Conservation (phyloP, 2,797 vertebrate species). For the Parauchenoglanis punctatus region DNA sequence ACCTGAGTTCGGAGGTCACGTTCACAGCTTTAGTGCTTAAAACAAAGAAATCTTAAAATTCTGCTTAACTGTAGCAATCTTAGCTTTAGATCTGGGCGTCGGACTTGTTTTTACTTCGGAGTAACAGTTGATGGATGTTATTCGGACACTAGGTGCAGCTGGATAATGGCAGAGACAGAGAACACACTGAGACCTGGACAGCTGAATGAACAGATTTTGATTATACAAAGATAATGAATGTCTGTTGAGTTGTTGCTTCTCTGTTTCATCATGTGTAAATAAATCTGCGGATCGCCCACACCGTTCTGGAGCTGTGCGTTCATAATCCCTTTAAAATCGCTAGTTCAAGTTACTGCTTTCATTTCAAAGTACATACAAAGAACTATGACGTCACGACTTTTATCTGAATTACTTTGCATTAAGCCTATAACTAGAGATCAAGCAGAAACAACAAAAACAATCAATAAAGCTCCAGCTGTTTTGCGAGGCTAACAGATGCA, state of each 20-base stretch:
- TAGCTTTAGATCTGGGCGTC: background rate
- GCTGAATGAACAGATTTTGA: conserved; percentile 8
- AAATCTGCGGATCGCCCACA: background rate
- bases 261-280: background rate
- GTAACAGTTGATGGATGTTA: background rate
- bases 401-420: background rate
- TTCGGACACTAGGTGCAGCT: background rate
- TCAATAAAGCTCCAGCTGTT: background rate
- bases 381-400: background rate
- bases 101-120: background rate
- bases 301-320: background rate
- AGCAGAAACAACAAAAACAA: background rate
- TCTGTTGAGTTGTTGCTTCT: background rate
- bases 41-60: background rate
- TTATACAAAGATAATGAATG: background rate
- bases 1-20: conserved; percentile 73
- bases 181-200: background rate
- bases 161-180: background rate
- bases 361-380: background rate
- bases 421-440: background rate
- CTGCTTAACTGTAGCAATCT: background rate
- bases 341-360: background rate
- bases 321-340: background rate
- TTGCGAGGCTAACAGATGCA: background rate
- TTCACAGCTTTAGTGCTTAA: background rate